Percentiles rank a stretch among this genome's conserved stretches.
phyloP scores from a whole-genome alignment of 1,140 invertebrate species.

The Pteromalus puparum region DNA sequence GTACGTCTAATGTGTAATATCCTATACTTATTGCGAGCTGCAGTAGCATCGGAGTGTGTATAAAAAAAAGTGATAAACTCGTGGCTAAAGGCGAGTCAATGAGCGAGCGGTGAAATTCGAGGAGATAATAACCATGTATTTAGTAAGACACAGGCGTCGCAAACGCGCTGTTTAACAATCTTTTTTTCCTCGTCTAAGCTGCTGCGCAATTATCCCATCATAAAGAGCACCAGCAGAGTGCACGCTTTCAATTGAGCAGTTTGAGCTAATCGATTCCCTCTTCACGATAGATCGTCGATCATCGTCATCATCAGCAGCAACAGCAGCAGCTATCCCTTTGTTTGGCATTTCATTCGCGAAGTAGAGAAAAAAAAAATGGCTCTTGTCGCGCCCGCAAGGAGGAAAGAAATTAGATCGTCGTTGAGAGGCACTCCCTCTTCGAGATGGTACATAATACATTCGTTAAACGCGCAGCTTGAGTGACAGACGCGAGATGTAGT shows the following conservation, averaged over 20 bases:
- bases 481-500: conserved; percentile 2
- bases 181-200: background rate
- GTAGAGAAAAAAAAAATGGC: background rate
- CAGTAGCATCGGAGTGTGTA: background rate
- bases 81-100: background rate
- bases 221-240: background rate
- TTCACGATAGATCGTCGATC: background rate
- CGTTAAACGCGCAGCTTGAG: background rate
- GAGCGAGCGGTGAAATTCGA: background rate
- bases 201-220: background rate
- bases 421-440: background rate
- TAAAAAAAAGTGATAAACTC: conserved; percentile 4
- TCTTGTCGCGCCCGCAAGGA: too few species aligned
- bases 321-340: too few species aligned
- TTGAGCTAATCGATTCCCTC: background rate
- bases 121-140: background rate
- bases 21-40: too few species aligned
- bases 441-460: background rate
- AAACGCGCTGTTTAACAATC: background rate
- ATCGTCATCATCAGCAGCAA: too few species aligned
- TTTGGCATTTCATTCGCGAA: too few species aligned
- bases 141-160: background rate
- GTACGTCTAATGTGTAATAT: too few species aligned
- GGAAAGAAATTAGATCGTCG: too few species aligned
- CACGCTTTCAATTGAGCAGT: conserved; percentile 3